Evolutionary conservation across 2,797 vertebrate genomes (phyloP).

Genomic region (Myotis myotis): DNA sequence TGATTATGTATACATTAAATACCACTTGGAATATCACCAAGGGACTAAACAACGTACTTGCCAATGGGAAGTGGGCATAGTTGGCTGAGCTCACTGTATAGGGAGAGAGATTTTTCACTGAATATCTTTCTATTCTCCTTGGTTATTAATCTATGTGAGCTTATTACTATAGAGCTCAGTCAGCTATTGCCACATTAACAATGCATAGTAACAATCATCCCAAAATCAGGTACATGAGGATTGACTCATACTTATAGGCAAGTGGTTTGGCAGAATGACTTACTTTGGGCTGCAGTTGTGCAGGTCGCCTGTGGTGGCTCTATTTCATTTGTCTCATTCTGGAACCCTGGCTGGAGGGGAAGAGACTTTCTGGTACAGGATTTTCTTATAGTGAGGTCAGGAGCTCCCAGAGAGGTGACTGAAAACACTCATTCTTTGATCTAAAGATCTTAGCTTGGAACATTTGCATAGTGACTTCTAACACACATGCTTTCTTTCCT

Average conservation of each 20-base stretch:
- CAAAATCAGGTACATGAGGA: neutral
- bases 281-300: neutral
- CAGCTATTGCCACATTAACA: slow-evolving; percentile 13
- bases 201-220: neutral
- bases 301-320: neutral
- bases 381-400: neutral
- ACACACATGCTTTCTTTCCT: neutral
- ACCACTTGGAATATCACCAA: neutral
- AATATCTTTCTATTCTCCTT: slow-evolving; percentile 27
- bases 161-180: slow-evolving; percentile 18
- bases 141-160: slow-evolving; percentile 32
- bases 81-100: neutral
- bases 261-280: neutral
- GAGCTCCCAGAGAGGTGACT: neutral
- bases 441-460: neutral
- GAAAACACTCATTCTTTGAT: neutral
- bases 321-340: neutral
- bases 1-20: slow-evolving; percentile 16
- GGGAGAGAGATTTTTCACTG: neutral
- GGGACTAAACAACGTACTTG: slow-evolving; percentile 27
- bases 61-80: neutral
- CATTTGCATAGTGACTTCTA: neutral
- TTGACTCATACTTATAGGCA: neutral
- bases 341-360: neutral
- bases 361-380: neutral